phyloP scores from a whole-genome alignment of 2,797 vertebrate genomes.

The Micrastur ruficollis region DNA sequence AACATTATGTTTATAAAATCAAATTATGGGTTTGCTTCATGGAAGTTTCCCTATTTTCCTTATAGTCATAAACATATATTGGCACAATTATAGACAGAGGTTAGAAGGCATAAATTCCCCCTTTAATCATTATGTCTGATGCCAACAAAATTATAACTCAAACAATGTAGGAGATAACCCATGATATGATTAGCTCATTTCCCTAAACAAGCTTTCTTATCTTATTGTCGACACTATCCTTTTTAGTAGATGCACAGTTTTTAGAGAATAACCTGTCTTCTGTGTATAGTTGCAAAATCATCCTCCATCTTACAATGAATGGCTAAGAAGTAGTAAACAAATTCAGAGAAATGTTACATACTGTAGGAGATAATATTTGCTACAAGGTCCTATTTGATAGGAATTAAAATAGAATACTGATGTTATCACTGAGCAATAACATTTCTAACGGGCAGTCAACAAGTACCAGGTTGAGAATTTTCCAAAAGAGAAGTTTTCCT shows the following conservation, averaged over 20 bases:
- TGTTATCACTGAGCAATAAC: background rate
- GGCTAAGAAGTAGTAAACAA: background rate
- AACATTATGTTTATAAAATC: constrained; percentile 68
- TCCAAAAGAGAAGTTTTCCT: background rate
- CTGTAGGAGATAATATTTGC: background rate
- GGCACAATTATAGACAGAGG: background rate
- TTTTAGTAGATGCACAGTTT: background rate
- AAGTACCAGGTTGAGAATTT: background rate
- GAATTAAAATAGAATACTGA: background rate
- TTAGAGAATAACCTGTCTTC: background rate
- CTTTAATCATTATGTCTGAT: constrained; percentile 17
- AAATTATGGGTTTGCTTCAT: constrained; percentile 44
- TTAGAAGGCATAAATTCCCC: background rate
- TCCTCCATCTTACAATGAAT: background rate
- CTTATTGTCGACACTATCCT: background rate
- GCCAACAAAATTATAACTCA: constrained; percentile 42
- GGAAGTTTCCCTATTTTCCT: constrained; percentile 38
- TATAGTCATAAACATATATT: constrained; percentile 37
- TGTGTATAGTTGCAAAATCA: background rate
- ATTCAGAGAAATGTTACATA: background rate
- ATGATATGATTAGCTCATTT: constrained; percentile 67
- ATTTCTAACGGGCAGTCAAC: background rate
- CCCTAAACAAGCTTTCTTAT: constrained; percentile 54
- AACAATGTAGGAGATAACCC: constrained; percentile 65
- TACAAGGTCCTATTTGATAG: background rate